Base-by-base conservation (phyloP, 2,888 invertebrate species). In the Eucera pruinosa region DNA sequence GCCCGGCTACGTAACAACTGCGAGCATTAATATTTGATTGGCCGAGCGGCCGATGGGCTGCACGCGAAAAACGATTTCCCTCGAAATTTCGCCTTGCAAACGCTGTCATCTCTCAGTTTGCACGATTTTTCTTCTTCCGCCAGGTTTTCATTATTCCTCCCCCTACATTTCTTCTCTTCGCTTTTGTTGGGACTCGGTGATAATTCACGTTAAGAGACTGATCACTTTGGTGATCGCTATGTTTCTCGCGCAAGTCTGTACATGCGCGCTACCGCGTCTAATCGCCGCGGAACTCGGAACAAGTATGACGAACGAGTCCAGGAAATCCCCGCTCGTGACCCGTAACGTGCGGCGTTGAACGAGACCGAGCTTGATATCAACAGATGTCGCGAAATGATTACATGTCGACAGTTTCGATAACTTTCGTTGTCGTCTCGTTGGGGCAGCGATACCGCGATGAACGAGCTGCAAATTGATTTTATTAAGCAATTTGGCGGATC, bases 11-110 rank as follows among this genome's bases (percentile, higher is more conserved):
- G 82, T 83, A 86, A 84, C 87, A 84, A 86, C 83, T 83, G 78
- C 74, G 68, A 54, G 78, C 80, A 83, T 86, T 87, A 86, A 87
- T 87, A 87, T 86, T 86, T 86, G 80, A 86, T 87, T 80, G 79
- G 70, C 72, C 67, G 57, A 72, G 55, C 57, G 71, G 61, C 47
- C 70, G 55, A 62, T 66, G 50, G 58, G 33, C 47, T 52, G 48
- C 39, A 50, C 39, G 64, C 30, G 43, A 57, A 67, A 67, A 82
- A 65, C 58, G 66, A 77, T 74, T 60, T 67, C 64, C 64, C 69
- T 43, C 52, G 36, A 48, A 52, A 67, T 68, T 67, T 62, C 43
- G 33, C 18, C 20, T 23, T n/a, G 25, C 47, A 33, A 41, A 47
- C 47, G 9, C 57, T 58, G 54, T 57, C 45, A 18, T 60, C 72